Percentiles rank a stretch among this genome's conserved stretches.
These are phyloP conservation scores for Calidris pugnax DNA, from an alignment of 2,113 vertebrate genomes.

Conservation along the genomic window DNA sequence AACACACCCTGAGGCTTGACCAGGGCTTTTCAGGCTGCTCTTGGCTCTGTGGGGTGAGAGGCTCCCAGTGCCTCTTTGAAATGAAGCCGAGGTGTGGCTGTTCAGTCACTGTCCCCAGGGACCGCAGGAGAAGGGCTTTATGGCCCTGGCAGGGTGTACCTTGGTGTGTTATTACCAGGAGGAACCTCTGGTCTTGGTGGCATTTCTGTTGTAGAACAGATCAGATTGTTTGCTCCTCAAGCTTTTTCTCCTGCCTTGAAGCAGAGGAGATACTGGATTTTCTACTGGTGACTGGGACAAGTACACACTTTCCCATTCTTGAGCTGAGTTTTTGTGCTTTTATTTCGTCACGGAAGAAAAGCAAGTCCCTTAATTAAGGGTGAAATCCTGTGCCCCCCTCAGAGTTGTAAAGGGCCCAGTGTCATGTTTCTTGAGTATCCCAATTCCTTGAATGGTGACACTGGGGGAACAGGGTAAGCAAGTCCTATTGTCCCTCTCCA, in stretches of 20 bases:
- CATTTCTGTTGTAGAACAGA: no score
- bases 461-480: background rate
- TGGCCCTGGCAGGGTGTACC: accelerated
- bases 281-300: background rate
- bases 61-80: background rate
- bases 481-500: background rate
- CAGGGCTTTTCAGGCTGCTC: background rate
- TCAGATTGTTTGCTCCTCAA: background rate
- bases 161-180: accelerated
- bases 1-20: background rate
- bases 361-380: accelerated
- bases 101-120: background rate
- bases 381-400: background rate
- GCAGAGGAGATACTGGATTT: accelerated
- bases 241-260: background rate
- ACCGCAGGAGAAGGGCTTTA: accelerated
- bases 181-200: no score
- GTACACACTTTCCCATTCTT: no score
- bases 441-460: slow-evolving; percentile 16
- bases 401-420: background rate
- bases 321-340: background rate
- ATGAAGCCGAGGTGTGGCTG: background rate
- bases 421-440: slow-evolving; percentile 33
- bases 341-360: background rate
- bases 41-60: no score